A percentile compares a stretch with the other conserved stretches of the same genome.
Conservation (phyloP, 1,140 invertebrate genomes). For the Hypsibius dujardini region DNA sequence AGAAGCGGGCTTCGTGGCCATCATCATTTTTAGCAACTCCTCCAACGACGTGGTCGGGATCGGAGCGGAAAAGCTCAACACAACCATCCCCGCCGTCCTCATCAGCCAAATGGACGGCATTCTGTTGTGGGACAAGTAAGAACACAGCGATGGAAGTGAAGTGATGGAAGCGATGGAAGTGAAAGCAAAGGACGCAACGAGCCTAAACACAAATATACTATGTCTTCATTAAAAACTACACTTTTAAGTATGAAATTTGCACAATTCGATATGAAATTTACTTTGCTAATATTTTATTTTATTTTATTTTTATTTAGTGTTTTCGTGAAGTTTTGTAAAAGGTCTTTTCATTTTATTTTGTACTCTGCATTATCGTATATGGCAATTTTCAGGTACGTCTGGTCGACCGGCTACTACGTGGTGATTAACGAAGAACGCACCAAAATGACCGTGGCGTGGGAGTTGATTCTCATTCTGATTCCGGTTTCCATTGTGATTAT, state of each 20-base stretch:
- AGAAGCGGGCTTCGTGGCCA: not conserved
- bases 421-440: not conserved
- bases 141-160: not conserved
- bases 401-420: not conserved
- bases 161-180: too few species aligned
- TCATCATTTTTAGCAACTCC: conserved; percentile 8
- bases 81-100: not conserved
- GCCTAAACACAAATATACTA: too few species aligned
- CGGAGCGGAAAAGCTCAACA: not conserved
- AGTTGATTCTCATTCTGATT: not conserved
- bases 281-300: too few species aligned
- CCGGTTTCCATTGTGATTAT: conserved; percentile 2
- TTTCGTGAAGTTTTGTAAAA: too few species aligned
- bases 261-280: too few species aligned
- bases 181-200: too few species aligned
- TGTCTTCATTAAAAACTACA: too few species aligned
- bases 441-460: not conserved
- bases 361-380: too few species aligned
- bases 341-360: too few species aligned
- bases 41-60: not conserved
- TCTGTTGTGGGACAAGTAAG: not conserved
- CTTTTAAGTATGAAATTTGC: too few species aligned
- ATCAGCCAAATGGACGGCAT: not conserved
- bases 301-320: too few species aligned
- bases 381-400: too few species aligned